Percentiles rank a stretch among this genome's conserved stretches.
Evolutionary conservation across 92 coral and sea anemone species (phyloP).

Genomic region (Diadumene lineata): DNA sequence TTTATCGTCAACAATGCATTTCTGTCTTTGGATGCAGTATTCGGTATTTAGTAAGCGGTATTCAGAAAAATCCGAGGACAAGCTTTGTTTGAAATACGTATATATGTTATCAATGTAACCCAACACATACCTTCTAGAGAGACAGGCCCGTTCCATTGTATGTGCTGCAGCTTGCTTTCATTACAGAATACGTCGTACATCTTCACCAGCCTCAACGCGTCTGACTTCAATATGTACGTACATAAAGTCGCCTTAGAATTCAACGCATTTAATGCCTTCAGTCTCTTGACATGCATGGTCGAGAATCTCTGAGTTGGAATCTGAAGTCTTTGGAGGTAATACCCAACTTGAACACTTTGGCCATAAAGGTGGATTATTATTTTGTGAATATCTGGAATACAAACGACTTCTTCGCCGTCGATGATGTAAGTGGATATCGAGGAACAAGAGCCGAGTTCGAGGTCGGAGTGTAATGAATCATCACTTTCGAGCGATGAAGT

Average conservation of each 20-base stretch:
- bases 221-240: constrained; percentile 73
- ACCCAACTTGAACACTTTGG: constrained; percentile 83
- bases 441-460: constrained; percentile 25
- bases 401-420: constrained; percentile 61
- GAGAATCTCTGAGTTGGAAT: constrained; percentile 73
- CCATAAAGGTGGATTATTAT: constrained; percentile 71
- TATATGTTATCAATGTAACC: no score
- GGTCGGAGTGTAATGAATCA: constrained; percentile 9
- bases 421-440: constrained; percentile 65
- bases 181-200: constrained; percentile 61
- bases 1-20: no score
- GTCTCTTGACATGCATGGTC: constrained; percentile 56
- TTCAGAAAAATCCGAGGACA: no score
- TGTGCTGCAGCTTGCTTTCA: constrained; percentile 44
- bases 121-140: constrained; percentile 37
- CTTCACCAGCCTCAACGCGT: constrained; percentile 71
- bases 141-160: constrained; percentile 69
- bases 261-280: constrained; percentile 66
- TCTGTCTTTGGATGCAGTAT: no score
- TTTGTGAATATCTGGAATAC: constrained; percentile 83
- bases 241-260: constrained; percentile 80
- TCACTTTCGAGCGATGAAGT: constrained; percentile 30
- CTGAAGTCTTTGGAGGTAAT: constrained; percentile 65
- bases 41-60: no score
- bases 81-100: no score